These are phyloP conservation scores for cat (Felis catus) DNA, from an alignment of 2,113 vertebrate genomes.

Conservation along the genomic window F.catus_Fca126_mat1.0 CM031423.1:70984501-70985000, in stretches of 20 bases:
- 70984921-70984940: neutral
- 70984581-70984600: neutral
- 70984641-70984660: neutral
- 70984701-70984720: conserved; percentile 20
- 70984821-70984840: conserved; percentile 27
- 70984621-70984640: neutral
- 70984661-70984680: neutral
- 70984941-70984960: neutral
- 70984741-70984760: neutral
- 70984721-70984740: conserved; percentile 27
- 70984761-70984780: conserved; percentile 42
- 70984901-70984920: neutral
- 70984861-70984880: neutral
- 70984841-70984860: neutral
- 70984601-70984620: neutral
- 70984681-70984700: neutral
- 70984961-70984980: neutral
- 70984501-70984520: neutral
- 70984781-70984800: neutral
- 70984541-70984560: neutral
- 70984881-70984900: neutral
- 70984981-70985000: neutral
- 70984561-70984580: neutral
- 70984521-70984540: neutral
- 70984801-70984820: conserved; percentile 36